These are phyloP conservation scores for Geophilus truncorum DNA, from an alignment of 2,888 invertebrate genomes.

Conservation along the genomic window DNA sequence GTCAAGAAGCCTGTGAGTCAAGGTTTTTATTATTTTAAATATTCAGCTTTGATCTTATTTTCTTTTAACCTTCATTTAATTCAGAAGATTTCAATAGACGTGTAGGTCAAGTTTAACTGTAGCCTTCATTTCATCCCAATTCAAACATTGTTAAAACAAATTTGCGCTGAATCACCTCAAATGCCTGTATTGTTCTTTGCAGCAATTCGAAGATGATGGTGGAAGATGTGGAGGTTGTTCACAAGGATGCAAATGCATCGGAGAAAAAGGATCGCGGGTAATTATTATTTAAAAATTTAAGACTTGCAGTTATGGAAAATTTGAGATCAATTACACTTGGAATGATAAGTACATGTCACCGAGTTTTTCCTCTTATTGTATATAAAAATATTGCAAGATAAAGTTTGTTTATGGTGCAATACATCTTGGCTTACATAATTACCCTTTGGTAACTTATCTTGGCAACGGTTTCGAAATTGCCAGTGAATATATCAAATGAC, in stretches of 20 bases:
- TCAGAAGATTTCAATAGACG: neutral
- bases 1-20: neutral
- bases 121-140: neutral
- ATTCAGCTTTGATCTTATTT: neutral
- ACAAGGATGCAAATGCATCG: slow-evolving; percentile 47
- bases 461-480: neutral
- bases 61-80: neutral
- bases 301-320: neutral
- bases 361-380: neutral
- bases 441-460: slow-evolving; percentile 19
- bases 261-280: slow-evolving; percentile 50
- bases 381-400: neutral
- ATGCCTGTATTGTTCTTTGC: slow-evolving; percentile 32
- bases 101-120: neutral
- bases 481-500: neutral
- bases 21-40: neutral
- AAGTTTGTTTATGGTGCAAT: neutral
- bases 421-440: slow-evolving; percentile 19
- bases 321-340: neutral
- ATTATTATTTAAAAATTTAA: neutral
- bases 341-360: neutral
- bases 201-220: slow-evolving; percentile 39
- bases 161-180: neutral
- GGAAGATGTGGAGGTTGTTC: slow-evolving; percentile 38
- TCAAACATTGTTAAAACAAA: neutral